Evolutionary conservation across 2,797 vertebrate genomes (phyloP).

Genomic region (Mionectes olivaceus): DNA sequence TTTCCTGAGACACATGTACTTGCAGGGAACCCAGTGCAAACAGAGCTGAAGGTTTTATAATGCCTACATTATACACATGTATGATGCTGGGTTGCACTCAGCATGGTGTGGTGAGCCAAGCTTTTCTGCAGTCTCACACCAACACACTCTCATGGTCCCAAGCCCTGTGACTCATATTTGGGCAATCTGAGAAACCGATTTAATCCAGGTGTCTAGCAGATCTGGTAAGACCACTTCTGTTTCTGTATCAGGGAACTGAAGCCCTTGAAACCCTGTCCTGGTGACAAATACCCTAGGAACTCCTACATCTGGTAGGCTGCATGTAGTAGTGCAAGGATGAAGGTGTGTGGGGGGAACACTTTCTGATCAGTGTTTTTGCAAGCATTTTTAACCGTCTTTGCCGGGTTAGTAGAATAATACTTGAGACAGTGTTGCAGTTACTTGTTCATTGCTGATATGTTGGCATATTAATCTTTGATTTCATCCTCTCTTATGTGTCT

Average conservation of each 20-base stretch:
- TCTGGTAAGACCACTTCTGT: background rate
- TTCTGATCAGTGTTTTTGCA: background rate
- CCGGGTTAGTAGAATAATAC: background rate
- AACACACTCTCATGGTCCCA: background rate
- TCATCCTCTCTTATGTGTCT: background rate
- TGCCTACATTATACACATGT: background rate
- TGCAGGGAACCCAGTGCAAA: background rate
- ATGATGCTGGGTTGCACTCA: background rate
- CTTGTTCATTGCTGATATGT: background rate
- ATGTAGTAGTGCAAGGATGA: background rate
- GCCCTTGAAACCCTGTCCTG: background rate
- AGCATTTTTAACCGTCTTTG: background rate
- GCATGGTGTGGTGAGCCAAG: background rate
- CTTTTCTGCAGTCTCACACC: background rate
- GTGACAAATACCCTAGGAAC: background rate
- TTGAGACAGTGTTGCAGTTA: background rate
- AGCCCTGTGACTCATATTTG: background rate
- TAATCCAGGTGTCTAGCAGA: background rate
- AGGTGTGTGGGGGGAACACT: background rate
- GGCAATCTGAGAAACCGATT: background rate
- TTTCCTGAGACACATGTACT: background rate
- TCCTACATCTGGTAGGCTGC: background rate
- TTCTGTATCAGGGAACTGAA: background rate
- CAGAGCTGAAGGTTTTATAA: background rate
- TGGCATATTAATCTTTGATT: background rate